phyloP scores from a whole-genome alignment of 2,113 vertebrate species.

The Bothrops jararaca region DNA sequence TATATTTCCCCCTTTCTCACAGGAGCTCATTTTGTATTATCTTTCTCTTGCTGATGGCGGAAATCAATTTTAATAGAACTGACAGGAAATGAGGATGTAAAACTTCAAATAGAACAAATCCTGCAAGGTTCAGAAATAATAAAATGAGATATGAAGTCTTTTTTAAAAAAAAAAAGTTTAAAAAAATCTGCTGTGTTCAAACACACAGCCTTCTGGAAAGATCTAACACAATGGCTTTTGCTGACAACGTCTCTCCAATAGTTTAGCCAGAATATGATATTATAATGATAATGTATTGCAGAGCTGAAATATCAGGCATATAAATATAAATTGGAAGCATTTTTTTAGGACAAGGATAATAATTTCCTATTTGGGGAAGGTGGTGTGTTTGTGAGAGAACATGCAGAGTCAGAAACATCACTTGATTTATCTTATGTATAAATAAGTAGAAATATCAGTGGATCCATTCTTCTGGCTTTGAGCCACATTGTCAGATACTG shows the following conservation, averaged over 20 bases:
- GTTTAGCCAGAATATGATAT: not conserved
- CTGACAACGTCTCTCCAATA: not conserved
- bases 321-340: not conserved
- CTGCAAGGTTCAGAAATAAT: conserved; percentile 42
- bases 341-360: fast-evolving
- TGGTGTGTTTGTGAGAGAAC: not conserved
- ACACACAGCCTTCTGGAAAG: conserved; percentile 14
- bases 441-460: not conserved
- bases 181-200: not conserved
- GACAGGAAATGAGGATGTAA: conserved; percentile 59
- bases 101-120: conserved; percentile 62
- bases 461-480: not conserved
- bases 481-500: not conserved
- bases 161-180: conserved; percentile 1
- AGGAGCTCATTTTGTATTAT: conserved; percentile 45
- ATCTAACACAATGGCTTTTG: fast-evolving
- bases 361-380: not conserved
- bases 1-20: not conserved
- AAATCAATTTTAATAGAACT: conserved; percentile 63
- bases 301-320: not conserved
- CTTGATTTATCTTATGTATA: not conserved
- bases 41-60: conserved; percentile 58
- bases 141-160: conserved; percentile 46
- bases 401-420: not conserved
- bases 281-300: not conserved